Percentiles rank a stretch among this genome's conserved stretches.
phyloP scores from a whole-genome alignment of 2,888 invertebrate genomes.

The Ligdia adustata region DNA sequence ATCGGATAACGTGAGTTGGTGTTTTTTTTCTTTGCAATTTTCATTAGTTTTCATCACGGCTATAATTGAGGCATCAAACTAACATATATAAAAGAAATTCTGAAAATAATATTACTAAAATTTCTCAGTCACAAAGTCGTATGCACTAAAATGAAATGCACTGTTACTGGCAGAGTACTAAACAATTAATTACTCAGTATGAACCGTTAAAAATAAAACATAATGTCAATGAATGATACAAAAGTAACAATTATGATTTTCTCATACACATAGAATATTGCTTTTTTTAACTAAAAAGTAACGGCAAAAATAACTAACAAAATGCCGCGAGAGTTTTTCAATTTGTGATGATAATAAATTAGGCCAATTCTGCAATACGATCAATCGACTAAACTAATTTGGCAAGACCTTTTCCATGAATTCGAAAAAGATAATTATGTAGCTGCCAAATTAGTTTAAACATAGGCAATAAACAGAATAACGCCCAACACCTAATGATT shows the following conservation, averaged over 20 bases:
- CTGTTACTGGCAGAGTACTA: constrained; percentile 71
- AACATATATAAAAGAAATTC: too few species aligned
- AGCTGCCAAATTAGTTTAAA: too few species aligned
- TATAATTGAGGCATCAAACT: constrained; percentile 13
- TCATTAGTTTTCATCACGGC: too few species aligned
- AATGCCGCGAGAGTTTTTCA: constrained; percentile 11
- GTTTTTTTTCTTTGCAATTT: too few species aligned
- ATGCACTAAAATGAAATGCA: constrained; percentile 72
- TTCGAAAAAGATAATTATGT: too few species aligned
- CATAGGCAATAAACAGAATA: too few species aligned
- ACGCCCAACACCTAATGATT: constrained; percentile 13
- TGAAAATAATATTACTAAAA: constrained; percentile 34
- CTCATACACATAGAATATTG: too few species aligned
- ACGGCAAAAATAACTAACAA: neutral
- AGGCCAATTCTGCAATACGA: too few species aligned
- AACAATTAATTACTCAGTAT: constrained; percentile 35
- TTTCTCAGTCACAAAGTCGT: constrained; percentile 60
- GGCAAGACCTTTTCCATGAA: too few species aligned
- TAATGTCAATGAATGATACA: neutral
- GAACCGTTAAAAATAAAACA: constrained; percentile 6
- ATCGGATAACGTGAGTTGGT: too few species aligned
- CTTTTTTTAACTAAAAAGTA: neutral
- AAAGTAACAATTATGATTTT: too few species aligned
- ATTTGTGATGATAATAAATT: constrained; percentile 34
- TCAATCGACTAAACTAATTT: too few species aligned